Percentiles rank a stretch among this genome's conserved stretches.
These are phyloP conservation scores for Parasteatoda lunata DNA, from an alignment of 2,888 invertebrate species.

Conservation along the genomic window DNA sequence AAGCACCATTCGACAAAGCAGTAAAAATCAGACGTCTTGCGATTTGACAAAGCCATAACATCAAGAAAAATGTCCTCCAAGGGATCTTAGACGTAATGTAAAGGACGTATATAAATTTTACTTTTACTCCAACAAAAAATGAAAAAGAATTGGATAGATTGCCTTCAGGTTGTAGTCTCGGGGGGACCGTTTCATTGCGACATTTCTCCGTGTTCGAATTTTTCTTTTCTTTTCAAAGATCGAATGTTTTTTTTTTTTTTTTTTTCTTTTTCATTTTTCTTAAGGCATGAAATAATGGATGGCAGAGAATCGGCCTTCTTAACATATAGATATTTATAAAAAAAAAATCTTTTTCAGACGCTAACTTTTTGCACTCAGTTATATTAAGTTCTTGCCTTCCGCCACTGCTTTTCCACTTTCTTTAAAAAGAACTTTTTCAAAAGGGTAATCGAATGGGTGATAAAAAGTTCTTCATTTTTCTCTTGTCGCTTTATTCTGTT, in stretches of 20 bases:
- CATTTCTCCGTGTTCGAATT: constrained; percentile 52
- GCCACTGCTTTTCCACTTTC: constrained; percentile 9
- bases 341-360: constrained; percentile 39
- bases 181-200: constrained; percentile 50
- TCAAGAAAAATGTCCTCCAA: constrained; percentile 54
- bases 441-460: constrained; percentile 48
- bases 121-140: constrained; percentile 41
- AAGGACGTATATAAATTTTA: constrained; percentile 60
- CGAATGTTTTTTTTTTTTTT: constrained; percentile 29
- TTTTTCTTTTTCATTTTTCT: constrained; percentile 55
- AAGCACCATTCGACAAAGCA: constrained; percentile 50
- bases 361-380: constrained; percentile 51
- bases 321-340: constrained; percentile 9
- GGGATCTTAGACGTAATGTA: constrained; percentile 59
- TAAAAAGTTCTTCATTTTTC: constrained; percentile 33
- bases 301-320: constrained; percentile 41
- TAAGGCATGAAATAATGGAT: constrained; percentile 64
- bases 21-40: constrained; percentile 63
- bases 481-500: constrained; percentile 29
- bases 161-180: constrained; percentile 57
- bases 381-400: constrained; percentile 34
- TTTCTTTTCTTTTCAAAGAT: constrained; percentile 35
- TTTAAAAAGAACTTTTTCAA: constrained; percentile 33
- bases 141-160: constrained; percentile 53
- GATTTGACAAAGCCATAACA: constrained; percentile 65